Conservation (phyloP, 2,797 vertebrate species). For the Lerista edwardsae region DNA sequence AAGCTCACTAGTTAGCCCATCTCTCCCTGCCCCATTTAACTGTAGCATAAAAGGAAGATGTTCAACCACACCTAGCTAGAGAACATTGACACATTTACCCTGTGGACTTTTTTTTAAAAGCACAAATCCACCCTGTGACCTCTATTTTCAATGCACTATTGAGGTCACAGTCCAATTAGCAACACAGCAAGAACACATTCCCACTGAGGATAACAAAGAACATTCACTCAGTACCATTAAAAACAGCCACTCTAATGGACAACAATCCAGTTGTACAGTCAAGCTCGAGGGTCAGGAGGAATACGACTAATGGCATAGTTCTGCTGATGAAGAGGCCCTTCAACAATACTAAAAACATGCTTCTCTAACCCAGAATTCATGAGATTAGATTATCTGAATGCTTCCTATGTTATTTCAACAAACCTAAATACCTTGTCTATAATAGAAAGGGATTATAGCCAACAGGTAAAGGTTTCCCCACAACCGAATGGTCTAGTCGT, state of each 20-base stretch:
- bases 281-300: slow-evolving; percentile 25
- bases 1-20: neutral
- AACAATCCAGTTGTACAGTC: slow-evolving; percentile 25
- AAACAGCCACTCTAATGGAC: slow-evolving; percentile 31
- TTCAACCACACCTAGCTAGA: neutral
- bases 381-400: slow-evolving; percentile 72
- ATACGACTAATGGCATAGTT: slow-evolving; percentile 45
- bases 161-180: slow-evolving; percentile 44
- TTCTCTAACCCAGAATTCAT: slow-evolving; percentile 68
- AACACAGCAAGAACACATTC: slow-evolving; percentile 12
- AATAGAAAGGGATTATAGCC: neutral
- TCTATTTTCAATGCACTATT: slow-evolving; percentile 37
- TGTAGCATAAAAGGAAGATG: neutral
- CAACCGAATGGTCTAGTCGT: too few relatives aligned
- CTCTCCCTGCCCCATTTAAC: neutral
- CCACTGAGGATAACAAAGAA: slow-evolving; percentile 29
- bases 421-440: neutral
- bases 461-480: too few relatives aligned
- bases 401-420: slow-evolving; percentile 69
- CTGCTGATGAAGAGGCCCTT: slow-evolving; percentile 55
- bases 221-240: slow-evolving; percentile 32
- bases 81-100: neutral
- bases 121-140: slow-evolving; percentile 12
- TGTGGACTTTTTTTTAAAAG: neutral
- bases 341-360: slow-evolving; percentile 60